Evolutionary conservation across 2,113 vertebrate species (phyloP).

Genomic region (Vicugna pacos): DNA sequence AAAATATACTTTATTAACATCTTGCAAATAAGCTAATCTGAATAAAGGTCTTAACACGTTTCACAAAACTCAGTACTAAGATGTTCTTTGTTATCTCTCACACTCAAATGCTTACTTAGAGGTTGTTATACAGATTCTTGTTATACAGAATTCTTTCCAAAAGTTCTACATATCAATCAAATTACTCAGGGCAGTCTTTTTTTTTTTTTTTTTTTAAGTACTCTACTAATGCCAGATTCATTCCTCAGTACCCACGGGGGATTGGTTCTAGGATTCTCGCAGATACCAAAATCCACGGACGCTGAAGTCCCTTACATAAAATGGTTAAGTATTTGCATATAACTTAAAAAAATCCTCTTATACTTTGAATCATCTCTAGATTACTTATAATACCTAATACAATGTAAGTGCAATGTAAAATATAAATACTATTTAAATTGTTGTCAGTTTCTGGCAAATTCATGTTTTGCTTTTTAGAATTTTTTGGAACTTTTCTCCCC

Average conservation of each 20-base stretch:
- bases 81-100: background rate
- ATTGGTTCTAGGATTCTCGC: background rate
- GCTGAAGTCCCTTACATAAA: background rate
- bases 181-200: background rate
- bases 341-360: background rate
- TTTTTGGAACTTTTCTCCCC: background rate
- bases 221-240: background rate
- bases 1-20: constrained; percentile 35
- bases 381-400: background rate
- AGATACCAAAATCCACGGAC: background rate
- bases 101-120: constrained; percentile 52
- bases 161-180: constrained; percentile 36
- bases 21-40: constrained; percentile 42
- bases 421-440: background rate
- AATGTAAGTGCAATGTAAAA: background rate
- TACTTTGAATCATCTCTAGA: background rate
- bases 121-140: background rate
- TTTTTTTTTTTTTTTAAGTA: background rate
- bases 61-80: background rate
- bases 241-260: background rate
- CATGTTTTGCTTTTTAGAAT: background rate
- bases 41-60: background rate
- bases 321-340: background rate
- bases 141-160: background rate
- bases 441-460: background rate